Conservation (phyloP, 2,113 vertebrate species). For the Gnathonemus longibarbis region DNA sequence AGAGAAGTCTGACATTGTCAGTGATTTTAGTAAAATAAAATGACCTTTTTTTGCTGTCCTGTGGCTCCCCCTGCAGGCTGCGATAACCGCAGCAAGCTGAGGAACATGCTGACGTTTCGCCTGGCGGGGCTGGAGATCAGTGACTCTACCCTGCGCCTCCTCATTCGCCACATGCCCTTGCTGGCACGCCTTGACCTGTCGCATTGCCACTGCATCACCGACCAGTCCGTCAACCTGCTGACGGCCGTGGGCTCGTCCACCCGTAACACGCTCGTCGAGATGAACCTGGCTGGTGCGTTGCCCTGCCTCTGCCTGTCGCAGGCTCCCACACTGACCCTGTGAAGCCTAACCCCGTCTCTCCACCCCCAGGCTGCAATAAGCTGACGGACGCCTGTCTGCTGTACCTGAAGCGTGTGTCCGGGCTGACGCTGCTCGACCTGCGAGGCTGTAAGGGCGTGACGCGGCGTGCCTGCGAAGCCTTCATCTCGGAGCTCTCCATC, state of each 20-base stretch:
- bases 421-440: slow-evolving; percentile 81
- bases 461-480: slow-evolving; percentile 82
- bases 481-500: slow-evolving; percentile 92
- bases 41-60: neutral
- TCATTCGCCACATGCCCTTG: slow-evolving; percentile 89
- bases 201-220: slow-evolving; percentile 82
- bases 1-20: neutral
- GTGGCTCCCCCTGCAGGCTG: slow-evolving; percentile 54
- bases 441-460: slow-evolving; percentile 84
- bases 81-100: slow-evolving; percentile 89
- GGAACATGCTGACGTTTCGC: slow-evolving; percentile 81
- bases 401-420: slow-evolving; percentile 81
- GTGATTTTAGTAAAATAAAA: neutral
- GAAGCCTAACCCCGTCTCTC: neutral
- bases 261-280: slow-evolving; percentile 81
- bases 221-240: slow-evolving; percentile 82
- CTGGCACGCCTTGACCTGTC: slow-evolving; percentile 87
- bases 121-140: slow-evolving; percentile 87
- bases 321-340: neutral
- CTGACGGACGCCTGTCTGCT: slow-evolving; percentile 85
- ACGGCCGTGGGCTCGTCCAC: slow-evolving; percentile 83
- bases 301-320: neutral
- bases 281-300: slow-evolving; percentile 81
- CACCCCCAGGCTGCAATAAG: slow-evolving; percentile 76
- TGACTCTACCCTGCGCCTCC: slow-evolving; percentile 79